Evolutionary conservation across 1,140 invertebrate genomes (phyloP), one percentile per base, ranked within the genome.

Genomic region (Atopsyche davidsoni): DNA sequence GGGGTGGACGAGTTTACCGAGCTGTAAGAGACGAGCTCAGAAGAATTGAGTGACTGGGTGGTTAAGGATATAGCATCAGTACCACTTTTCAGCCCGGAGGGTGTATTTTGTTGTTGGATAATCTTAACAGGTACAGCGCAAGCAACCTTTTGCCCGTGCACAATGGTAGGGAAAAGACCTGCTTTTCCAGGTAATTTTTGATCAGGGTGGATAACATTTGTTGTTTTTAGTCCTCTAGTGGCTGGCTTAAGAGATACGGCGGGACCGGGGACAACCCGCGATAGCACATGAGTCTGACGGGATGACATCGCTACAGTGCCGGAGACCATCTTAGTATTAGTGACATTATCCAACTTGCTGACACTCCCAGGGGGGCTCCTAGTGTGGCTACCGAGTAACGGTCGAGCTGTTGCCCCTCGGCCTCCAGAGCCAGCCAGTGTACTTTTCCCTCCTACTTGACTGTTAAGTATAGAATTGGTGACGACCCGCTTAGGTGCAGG

Each of bases 331-430:
- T 34, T 40, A 19, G 34, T 31, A 46, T 67, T 67, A 49, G 64
- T 63, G n/a, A 68, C 62, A 46, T 70, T 68, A 45, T 51, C 36
- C 11, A 40, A 31, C 38, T 52, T 52, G 38, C 45, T 25, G 0
- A 13, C 17, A 17, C 17, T 40, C 17, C 35, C 4, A 1, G 35
- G 11, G 22, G 32, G 32, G 43, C 22, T 45, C 7, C 18, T 4
- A 28, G 43, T 19, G 22, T 32, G 32, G 28, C 35, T 34, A 2
- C 32, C 18, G 2, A 19, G 2, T 4, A 19, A 13, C 2, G 43
- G 43, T 4, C 32, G 18, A 9, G 16, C 24, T 34, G 32, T 45
- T 10, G 22, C 19, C 2, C 32, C 24, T 11, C 18, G n/a, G n/a
- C n/a, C n/a, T n/a, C n/a, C n/a, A n/a, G n/a, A n/a, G 34, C 13